Conservation (phyloP, 2,113 vertebrate species). For the Callipepla californica region DNA sequence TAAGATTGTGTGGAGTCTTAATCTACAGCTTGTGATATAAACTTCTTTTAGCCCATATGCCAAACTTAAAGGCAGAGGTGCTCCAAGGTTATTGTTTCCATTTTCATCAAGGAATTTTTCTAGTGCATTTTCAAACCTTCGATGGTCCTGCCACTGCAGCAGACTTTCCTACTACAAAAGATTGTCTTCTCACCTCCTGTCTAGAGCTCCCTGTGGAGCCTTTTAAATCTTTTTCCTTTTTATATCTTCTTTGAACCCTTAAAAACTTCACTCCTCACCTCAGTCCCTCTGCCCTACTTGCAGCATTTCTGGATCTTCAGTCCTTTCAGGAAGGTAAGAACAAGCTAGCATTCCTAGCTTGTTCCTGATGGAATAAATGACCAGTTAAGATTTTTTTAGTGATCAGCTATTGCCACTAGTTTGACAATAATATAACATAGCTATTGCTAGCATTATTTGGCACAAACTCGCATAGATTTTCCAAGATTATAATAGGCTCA, state of each 20-base stretch:
- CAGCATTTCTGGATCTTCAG: background rate
- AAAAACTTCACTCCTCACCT: background rate
- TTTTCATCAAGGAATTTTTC: background rate
- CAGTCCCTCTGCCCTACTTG: background rate
- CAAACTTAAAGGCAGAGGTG: background rate
- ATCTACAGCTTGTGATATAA: background rate
- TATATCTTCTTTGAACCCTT: background rate
- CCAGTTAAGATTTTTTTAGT: conserved; percentile 1
- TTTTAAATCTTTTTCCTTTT: background rate
- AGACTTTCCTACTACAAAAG: background rate
- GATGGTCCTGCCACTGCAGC: background rate
- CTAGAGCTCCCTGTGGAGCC: background rate
- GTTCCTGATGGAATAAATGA: background rate
- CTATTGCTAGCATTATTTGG: background rate
- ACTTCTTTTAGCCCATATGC: background rate
- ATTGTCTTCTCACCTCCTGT: background rate
- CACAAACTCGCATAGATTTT: rapidly evolving
- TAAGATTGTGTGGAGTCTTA: background rate
- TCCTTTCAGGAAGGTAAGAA: background rate
- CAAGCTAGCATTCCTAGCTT: background rate
- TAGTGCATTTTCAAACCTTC: background rate
- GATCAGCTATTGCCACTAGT: background rate
- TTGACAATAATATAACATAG: background rate
- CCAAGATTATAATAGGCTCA: background rate
- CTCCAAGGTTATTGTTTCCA: background rate